Evolutionary conservation across 2,797 vertebrate species (phyloP).

Genomic region (Gymnothorax javanicus): DNA sequence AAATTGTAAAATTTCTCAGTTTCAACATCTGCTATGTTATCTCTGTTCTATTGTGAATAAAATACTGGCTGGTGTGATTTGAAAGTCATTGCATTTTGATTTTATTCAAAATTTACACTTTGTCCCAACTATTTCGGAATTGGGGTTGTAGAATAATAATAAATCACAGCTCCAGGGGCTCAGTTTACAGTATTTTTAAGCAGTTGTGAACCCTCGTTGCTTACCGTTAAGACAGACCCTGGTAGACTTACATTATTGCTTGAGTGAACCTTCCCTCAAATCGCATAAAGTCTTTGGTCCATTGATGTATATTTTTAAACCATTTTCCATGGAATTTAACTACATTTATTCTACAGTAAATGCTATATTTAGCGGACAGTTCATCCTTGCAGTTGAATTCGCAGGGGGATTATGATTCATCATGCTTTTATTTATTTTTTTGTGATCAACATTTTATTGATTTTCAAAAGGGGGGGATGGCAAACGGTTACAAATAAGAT

Average conservation of each 20-base stretch:
- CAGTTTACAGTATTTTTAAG: background rate
- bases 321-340: background rate
- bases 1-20: too few relatives aligned
- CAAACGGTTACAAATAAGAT: too few relatives aligned
- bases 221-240: background rate
- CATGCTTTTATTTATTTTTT: background rate
- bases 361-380: background rate
- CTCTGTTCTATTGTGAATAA: too few relatives aligned
- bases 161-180: background rate
- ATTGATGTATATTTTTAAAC: background rate
- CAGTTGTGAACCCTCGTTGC: background rate
- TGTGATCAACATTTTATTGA: too few relatives aligned
- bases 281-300: background rate
- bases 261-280: background rate
- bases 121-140: too few relatives aligned
- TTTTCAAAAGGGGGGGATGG: too few relatives aligned
- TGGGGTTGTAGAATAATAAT: too few relatives aligned
- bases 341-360: background rate
- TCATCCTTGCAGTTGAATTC: background rate
- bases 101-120: too few relatives aligned
- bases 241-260: background rate
- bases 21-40: too few relatives aligned
- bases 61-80: too few relatives aligned
- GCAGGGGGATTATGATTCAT: background rate
- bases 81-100: too few relatives aligned